Evolutionary conservation across 2,113 vertebrate genomes (phyloP), one percentile per base, ranked within the genome.

Genomic region (Balaenoptera acutorostrata): DNA sequence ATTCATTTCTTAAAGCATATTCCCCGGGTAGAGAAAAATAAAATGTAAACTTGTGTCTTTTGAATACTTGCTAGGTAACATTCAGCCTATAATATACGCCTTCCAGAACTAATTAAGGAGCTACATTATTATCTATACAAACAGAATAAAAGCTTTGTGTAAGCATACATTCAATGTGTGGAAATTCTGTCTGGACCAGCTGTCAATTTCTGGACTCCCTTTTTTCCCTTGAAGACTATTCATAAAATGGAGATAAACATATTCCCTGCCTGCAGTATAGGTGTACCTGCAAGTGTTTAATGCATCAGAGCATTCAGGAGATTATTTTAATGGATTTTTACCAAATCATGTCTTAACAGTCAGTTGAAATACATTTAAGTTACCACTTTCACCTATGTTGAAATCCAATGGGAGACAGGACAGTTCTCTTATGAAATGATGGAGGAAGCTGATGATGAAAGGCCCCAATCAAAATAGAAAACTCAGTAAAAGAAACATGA

Each of bases 101-200:
- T 98, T 97, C 82, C 85, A 93, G 93, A 87, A 91, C 95, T 98
- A 94, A 98, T 98, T 98, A 98, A 89, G 86, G 94, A 97, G 61
- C 21, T 57, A 85, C 91, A 95, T 97, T 98, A 98, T 98, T 98
- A 97, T 96, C 94, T 95, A 12, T 93, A 95, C 66, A 98, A 98
- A 91, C 96, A 98, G 61, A 97, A 90, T 41, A 97, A 97, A 96
- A 96, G 95, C 95, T 98, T 94, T 77, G n/a, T 74, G 90, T 95
- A 91, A 96, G 98, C 98, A 95, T 66, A 39, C 90, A 96, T 84
- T 89, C 49, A 52, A 15, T 80, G 74, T 95, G 92, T 96, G 96
- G 86, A 97, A 88, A 96, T 96, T 95, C 92, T 95, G 96, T 78
- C 81, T 95, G 95, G 97, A 96, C 68, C 93, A 98, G 87, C 96